These are phyloP conservation scores for Ooceraea biroi DNA, from an alignment of 1,140 invertebrate species.

Conservation along the genomic window DNA sequence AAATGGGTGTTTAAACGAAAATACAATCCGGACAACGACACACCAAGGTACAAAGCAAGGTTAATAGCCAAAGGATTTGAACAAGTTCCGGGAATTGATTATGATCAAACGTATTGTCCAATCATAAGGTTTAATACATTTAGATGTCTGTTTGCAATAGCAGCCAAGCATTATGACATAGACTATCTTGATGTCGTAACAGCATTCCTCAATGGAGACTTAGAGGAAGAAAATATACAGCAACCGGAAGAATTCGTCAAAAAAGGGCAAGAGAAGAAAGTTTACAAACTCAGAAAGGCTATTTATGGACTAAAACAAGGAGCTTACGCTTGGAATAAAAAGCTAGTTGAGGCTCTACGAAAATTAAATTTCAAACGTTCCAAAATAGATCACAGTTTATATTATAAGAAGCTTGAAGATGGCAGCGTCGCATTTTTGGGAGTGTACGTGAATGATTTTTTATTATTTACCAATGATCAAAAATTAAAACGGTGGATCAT, in stretches of 20 bases:
- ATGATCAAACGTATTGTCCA: not conserved
- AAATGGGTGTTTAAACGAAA: not conserved
- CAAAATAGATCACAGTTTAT: not conserved
- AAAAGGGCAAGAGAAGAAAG: not conserved
- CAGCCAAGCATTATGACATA: not conserved
- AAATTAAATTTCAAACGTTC: not conserved
- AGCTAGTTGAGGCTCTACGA: not conserved
- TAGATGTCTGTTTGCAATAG: not conserved
- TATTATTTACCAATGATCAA: not conserved
- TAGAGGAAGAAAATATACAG: too few species aligned
- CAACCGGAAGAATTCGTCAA: not conserved
- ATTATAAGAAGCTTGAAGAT: not conserved
- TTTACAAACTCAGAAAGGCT: not conserved
- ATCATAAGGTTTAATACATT: too few species aligned
- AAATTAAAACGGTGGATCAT: not conserved
- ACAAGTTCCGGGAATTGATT: not conserved
- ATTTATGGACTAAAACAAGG: not conserved
- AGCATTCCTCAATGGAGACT: not conserved
- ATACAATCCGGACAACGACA: too few species aligned
- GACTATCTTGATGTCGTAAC: not conserved
- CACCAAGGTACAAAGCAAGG: not conserved
- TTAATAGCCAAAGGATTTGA: not conserved
- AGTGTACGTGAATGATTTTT: slow-evolving; percentile 10
- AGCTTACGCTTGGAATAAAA: not conserved
- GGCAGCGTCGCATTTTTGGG: not conserved